Conservation (phyloP, 2,888 invertebrate species). For the Toxonevra muliebris region DNA sequence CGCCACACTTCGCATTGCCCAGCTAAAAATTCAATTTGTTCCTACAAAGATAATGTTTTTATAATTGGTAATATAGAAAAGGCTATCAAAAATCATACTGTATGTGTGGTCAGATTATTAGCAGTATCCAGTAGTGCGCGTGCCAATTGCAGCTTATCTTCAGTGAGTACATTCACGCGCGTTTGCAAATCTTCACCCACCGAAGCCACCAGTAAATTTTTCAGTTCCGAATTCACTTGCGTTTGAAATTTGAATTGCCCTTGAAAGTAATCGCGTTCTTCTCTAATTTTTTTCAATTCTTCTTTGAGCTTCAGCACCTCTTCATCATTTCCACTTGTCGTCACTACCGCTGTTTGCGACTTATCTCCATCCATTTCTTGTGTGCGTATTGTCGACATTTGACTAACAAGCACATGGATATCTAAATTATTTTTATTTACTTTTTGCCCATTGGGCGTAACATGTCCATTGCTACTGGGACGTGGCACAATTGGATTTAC, state of each 20-base stretch:
- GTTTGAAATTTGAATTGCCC: slow-evolving; percentile 87
- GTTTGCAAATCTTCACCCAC: slow-evolving; percentile 94
- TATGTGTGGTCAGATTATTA: slow-evolving; percentile 85
- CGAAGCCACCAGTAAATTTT: slow-evolving; percentile 91
- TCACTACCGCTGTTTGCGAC: slow-evolving; percentile 38
- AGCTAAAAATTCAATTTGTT: slow-evolving; percentile 91
- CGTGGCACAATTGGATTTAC: slow-evolving; percentile 78
- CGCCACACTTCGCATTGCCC: slow-evolving; percentile 97
- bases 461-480: slow-evolving; percentile 31
- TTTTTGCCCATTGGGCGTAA: slow-evolving; percentile 48
- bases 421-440: slow-evolving; percentile 70
- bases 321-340: slow-evolving; percentile 20
- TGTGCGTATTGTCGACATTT: slow-evolving; percentile 76
- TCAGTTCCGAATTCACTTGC: slow-evolving; percentile 91
- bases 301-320: slow-evolving; percentile 44
- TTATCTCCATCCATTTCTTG: slow-evolving; percentile 68
- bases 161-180: slow-evolving; percentile 87
- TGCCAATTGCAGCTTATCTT: slow-evolving; percentile 90
- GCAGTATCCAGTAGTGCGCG: slow-evolving; percentile 85
- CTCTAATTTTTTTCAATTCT: slow-evolving; percentile 66
- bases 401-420: slow-evolving; percentile 73
- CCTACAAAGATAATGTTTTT: slow-evolving; percentile 63
- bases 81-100: slow-evolving; percentile 63
- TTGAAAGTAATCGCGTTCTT: slow-evolving; percentile 77
- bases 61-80: not conserved